Evolutionary conservation across 2,888 invertebrate species (phyloP).

Genomic region (Elmis aenea): DNA sequence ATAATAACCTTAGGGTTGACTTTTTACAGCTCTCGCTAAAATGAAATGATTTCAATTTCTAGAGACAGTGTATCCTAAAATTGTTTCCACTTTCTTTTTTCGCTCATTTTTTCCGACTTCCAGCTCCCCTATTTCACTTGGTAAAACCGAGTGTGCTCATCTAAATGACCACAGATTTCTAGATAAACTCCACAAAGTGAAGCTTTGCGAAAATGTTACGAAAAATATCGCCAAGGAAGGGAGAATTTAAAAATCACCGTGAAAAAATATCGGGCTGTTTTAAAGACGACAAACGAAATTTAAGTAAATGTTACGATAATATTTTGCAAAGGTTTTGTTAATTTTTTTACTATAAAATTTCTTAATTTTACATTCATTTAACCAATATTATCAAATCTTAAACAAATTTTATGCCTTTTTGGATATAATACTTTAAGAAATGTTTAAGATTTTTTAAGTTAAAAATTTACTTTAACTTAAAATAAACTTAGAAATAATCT

Average conservation of each 20-base stretch:
- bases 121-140: constrained; percentile 14
- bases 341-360: no score
- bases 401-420: no score
- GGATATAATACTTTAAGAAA: no score
- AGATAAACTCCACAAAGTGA: no score
- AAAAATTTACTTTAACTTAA: no score
- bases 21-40: constrained; percentile 20
- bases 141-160: constrained; percentile 7
- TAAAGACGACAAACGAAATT: background rate
- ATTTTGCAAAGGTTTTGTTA: no score
- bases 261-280: background rate
- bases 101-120: constrained; percentile 20
- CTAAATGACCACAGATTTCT: constrained; percentile 9
- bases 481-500: no score
- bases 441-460: no score
- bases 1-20: constrained; percentile 26
- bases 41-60: constrained; percentile 26
- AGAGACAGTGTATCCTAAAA: constrained; percentile 21
- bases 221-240: background rate
- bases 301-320: background rate
- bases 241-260: background rate
- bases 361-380: no score
- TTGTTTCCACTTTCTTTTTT: constrained; percentile 22
- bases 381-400: no score
- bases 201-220: background rate